Conservation (phyloP, 2,888 invertebrate species). For the Drosophila neoperkinsi region DNA sequence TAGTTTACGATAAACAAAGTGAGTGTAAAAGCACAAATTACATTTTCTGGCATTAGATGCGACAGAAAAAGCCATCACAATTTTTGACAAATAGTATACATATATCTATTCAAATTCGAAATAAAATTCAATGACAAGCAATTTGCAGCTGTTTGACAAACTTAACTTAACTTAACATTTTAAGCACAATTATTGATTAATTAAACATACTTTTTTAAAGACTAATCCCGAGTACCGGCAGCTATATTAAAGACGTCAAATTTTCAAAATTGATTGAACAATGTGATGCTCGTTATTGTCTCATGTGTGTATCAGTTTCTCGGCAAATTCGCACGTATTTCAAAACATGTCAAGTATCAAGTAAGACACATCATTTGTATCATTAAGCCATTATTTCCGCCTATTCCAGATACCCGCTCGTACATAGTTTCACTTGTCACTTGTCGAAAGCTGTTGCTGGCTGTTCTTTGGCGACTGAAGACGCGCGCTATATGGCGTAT, state of each 20-base stretch:
- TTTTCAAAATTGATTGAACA: slow-evolving; percentile 16
- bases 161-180: not conserved
- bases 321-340: slow-evolving; percentile 61
- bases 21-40: not conserved
- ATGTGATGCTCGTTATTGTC: slow-evolving; percentile 25
- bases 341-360: slow-evolving; percentile 56
- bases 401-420: slow-evolving; percentile 45
- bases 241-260: slow-evolving; percentile 1
- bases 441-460: slow-evolving; percentile 32
- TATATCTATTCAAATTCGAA: not conserved
- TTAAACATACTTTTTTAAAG: slow-evolving; percentile 4
- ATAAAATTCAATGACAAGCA: not conserved
- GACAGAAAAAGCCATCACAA: no score
- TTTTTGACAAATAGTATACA: not conserved
- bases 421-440: slow-evolving; percentile 65
- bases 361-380: slow-evolving; percentile 70
- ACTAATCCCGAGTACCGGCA: not conserved
- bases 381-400: slow-evolving; percentile 79
- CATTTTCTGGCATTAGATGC: not conserved
- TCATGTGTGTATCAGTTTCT: slow-evolving; percentile 22
- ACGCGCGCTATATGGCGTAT: slow-evolving; percentile 46
- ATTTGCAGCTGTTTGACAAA: not conserved
- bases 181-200: slow-evolving; percentile 4
- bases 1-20: slow-evolving; percentile 1
- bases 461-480: slow-evolving; percentile 38